Evolutionary conservation across 2,797 vertebrate species (phyloP), one percentile per base, ranked within the genome.

Genomic region (Acrossocheilus fasciatus): DNA sequence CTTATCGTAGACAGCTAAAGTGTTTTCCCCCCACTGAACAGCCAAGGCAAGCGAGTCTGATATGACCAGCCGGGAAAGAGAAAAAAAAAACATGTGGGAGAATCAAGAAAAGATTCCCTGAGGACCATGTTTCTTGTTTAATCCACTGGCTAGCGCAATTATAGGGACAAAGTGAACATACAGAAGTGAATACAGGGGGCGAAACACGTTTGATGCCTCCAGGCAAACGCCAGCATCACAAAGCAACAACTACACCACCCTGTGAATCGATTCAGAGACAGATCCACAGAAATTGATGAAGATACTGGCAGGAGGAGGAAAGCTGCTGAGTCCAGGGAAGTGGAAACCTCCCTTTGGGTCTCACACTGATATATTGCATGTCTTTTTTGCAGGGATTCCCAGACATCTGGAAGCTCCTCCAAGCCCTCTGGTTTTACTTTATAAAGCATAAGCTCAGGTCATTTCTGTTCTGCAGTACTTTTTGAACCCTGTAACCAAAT

Each of bases 331-430:
- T 57, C 41, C n/a, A 72, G n/a, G 18, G 68, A 80, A 87, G 91
- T 75, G 70, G 91, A 92, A 95, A 94, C 90, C 92, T 91, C 90
- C 92, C 93, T 92, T 89, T 91, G 88, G 91, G 91, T 92, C 91
- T 90, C 89, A 82, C 81, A 81, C 89, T 94, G 93, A 94, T 94
- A 94, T 93, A 95, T 93, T 91, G 89, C 91, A 88, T 89, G 17
- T 18, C 12, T 74, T 87, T 90, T 89, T 92, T 88, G 72, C 86
- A 87, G 93, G 94, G 94, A 93, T 94, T 95, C 94, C 92, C 93
- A 92, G 90, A 90, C 36, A 69, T 89, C 50, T 90, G 91, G 90
- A 89, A 82, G 85, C 77, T 92, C 91, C 92, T 92, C 88, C 88
- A 83, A 88, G 86, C 90, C 89, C 81, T 50, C 87, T 41, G 81